Evolutionary conservation across 92 coral and sea anemone species (phyloP).

Genomic region (Umimayanthus kanabou): DNA sequence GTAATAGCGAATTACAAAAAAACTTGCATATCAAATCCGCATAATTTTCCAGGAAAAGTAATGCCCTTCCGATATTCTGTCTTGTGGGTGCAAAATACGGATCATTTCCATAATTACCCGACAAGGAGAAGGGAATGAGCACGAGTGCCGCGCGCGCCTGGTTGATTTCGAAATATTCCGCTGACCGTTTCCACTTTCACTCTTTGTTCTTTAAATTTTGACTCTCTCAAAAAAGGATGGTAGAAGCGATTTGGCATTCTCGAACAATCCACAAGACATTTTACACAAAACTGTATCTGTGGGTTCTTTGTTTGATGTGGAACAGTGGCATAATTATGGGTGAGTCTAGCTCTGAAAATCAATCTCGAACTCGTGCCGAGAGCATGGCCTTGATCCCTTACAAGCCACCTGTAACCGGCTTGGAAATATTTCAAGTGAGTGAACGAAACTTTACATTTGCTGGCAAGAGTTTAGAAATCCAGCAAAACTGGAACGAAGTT

Average conservation of each 20-base stretch:
- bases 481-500: constrained; percentile 88
- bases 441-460: constrained; percentile 80
- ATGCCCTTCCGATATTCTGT: neutral
- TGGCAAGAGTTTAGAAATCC: constrained; percentile 71
- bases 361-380: constrained; percentile 12
- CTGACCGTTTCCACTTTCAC: neutral
- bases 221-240: constrained; percentile 5
- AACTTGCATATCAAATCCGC: neutral
- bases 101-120: constrained; percentile 6
- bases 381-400: constrained; percentile 83
- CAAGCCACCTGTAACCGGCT: constrained; percentile 67
- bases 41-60: constrained; percentile 6
- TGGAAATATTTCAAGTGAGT: constrained; percentile 68
- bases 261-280: neutral
- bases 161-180: constrained; percentile 13
- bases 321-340: constrained; percentile 9
- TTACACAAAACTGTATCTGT: neutral
- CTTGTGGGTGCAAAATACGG: too few species aligned
- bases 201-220: neutral
- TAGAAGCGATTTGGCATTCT: neutral
- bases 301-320: neutral
- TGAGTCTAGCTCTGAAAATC: neutral
- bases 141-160: constrained; percentile 16
- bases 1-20: neutral
- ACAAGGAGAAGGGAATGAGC: constrained; percentile 17